Evolutionary conservation across 53 echinoderm and acorn worm species (phyloP), one percentile per base, ranked within the genome.

Genomic region (Temnopleurus reevesii): DNA sequence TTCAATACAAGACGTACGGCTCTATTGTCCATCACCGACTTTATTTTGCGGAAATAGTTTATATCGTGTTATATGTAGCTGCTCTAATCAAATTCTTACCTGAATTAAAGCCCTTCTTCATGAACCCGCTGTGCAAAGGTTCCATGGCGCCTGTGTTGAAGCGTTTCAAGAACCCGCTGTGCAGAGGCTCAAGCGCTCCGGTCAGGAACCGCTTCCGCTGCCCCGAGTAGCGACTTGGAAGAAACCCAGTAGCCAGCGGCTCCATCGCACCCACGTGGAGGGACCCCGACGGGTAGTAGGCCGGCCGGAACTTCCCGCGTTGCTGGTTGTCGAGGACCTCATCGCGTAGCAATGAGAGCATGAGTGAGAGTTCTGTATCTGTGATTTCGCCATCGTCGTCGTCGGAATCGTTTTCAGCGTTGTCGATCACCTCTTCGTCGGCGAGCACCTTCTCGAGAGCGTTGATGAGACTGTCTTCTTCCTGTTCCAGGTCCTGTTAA

Each of bases 391-490:
- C 38, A 27, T 31, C 26, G 15, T 83, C 83, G n/a, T 83, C 83
- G 53, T 47, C 55, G 28, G 83, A 83, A 18, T 83, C 83, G 36
- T 83, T 83, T 8, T 83, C 83, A 2, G 55, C 34, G 41, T 33
- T 56, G 36, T 55, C 83, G 24, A 55, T 34, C 15, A 8, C 54
- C 30, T 1, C 35, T 30, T 83, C 83, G 15, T 83, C 51, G 8
- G 83, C 51, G 15, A 83, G 33, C 19, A 55, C 83, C 23, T 83
- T 83, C 56, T 83, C 83, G 5, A 83, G 83, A 23, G 56, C 83
- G 55, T 53, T 56, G 83, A 83, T 83, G 8, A 83, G 53, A 23
- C 31, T 55, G 83, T 83, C 83, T 19, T 83, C 83, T 25, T 83
- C 36, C 55, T 83, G 28, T 18, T 83, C 54, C 19, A 83, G 55